phyloP scores from a whole-genome alignment of 2,113 vertebrate species.

The Sterna hirundo region DNA sequence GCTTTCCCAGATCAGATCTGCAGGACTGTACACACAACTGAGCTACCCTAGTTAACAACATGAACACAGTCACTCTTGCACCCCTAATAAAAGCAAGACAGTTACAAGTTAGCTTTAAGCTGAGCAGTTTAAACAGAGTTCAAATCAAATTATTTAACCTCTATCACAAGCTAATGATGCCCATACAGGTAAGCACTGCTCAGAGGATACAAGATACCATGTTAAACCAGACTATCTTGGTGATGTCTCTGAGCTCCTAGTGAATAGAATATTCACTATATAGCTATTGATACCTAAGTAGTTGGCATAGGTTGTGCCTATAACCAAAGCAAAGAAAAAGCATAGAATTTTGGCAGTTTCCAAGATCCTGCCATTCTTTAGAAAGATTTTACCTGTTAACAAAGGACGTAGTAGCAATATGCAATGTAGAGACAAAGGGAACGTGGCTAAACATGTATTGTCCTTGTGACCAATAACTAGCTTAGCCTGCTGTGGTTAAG shows the following conservation, averaged over 20 bases:
- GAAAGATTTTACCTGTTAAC: background rate
- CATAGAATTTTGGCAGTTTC: background rate
- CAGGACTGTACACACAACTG: background rate
- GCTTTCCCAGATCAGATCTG: background rate
- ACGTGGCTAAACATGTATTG: accelerated
- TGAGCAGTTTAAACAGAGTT: background rate
- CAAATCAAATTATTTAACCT: background rate
- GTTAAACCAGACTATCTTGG: background rate
- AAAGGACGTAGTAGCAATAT: background rate
- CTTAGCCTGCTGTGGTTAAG: background rate
- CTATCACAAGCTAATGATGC: background rate
- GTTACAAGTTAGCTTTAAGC: background rate
- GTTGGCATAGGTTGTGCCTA: background rate
- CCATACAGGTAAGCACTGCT: background rate
- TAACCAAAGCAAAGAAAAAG: background rate
- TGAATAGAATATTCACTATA: background rate
- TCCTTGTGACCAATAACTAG: background rate
- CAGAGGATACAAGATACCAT: background rate
- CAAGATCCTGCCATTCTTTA: background rate
- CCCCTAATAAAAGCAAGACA: accelerated
- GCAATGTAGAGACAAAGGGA: background rate
- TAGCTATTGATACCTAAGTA: background rate
- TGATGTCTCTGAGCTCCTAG: background rate
- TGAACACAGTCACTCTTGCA: background rate
- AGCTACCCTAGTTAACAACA: background rate